phyloP scores from a whole-genome alignment of 2,888 invertebrate genomes.

The Drosophila monieri region DNA sequence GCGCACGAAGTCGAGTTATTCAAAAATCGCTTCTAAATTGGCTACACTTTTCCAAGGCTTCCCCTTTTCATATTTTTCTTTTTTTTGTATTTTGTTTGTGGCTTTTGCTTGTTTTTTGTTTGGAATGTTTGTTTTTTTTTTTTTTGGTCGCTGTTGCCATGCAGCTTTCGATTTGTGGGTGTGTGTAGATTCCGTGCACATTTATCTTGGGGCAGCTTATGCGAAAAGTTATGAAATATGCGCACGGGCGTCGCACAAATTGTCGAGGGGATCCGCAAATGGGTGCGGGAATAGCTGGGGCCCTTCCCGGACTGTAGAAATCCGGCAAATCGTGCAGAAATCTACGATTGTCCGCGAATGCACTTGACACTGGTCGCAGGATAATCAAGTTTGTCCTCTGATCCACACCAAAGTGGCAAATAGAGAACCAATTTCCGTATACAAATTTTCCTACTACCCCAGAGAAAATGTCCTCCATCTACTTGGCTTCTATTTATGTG shows the following conservation, averaged over 20 bases:
- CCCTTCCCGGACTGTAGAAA: background rate
- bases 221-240: slow-evolving; percentile 82
- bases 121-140: slow-evolving; percentile 57
- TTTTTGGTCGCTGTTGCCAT: slow-evolving; percentile 58
- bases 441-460: slow-evolving; percentile 10
- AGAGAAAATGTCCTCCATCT: slow-evolving; percentile 4
- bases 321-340: slow-evolving; percentile 59
- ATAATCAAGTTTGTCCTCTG: slow-evolving; percentile 33
- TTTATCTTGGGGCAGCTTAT: slow-evolving; percentile 82
- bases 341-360: slow-evolving; percentile 72
- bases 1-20: slow-evolving; percentile 71
- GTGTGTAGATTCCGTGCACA: slow-evolving; percentile 81
- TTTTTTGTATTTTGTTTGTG: slow-evolving; percentile 44
- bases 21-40: slow-evolving; percentile 83
- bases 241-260: slow-evolving; percentile 74
- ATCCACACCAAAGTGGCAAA: slow-evolving; percentile 20
- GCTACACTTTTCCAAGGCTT: slow-evolving; percentile 59
- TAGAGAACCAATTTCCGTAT: slow-evolving; percentile 9
- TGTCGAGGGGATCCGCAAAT: slow-evolving; percentile 47
- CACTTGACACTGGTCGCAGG: slow-evolving; percentile 52
- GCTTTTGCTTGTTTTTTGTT: slow-evolving; percentile 50
- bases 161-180: slow-evolving; percentile 82
- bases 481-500: slow-evolving; percentile 5
- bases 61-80: slow-evolving; percentile 19
- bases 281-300: slow-evolving; percentile 22